Evolutionary conservation across 2,113 vertebrate genomes (phyloP).

Genomic region (Ceyx margarethae): DNA sequence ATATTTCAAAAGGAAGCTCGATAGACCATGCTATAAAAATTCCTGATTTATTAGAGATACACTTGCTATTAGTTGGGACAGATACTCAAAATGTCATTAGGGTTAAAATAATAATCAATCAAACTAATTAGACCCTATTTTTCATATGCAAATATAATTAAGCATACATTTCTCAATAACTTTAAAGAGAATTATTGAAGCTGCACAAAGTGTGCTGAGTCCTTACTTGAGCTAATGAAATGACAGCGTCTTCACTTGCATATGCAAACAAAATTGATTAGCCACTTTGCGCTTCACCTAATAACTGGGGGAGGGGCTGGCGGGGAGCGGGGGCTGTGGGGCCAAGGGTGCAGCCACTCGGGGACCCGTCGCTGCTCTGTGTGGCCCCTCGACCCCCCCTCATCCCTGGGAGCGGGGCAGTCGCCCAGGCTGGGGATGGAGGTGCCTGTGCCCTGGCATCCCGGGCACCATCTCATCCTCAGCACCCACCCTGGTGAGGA

Average conservation of each 20-base stretch:
- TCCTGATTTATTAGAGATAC: constrained; percentile 79
- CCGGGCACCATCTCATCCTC: accelerated
- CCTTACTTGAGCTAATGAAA: constrained; percentile 71
- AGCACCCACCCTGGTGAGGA: accelerated
- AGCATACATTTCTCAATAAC: constrained; percentile 77
- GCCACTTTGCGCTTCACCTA: background rate
- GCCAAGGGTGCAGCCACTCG: too few species aligned
- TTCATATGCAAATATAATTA: constrained; percentile 87
- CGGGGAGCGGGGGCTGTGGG: background rate
- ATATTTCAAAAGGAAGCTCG: constrained; percentile 74
- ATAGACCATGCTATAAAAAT: constrained; percentile 72
- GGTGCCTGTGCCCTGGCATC: background rate
- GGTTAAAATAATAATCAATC: constrained; percentile 87
- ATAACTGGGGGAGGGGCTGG: background rate
- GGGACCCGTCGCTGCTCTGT: background rate
- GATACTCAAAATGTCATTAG: constrained; percentile 83
- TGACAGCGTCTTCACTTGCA: constrained; percentile 28
- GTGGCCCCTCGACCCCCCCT: too few species aligned
- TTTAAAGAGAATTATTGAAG: constrained; percentile 79
- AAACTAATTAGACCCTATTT: constrained; percentile 83
- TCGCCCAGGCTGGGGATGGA: accelerated
- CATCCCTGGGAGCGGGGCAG: too few species aligned
- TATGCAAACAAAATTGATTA: constrained; percentile 71
- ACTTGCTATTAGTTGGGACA: constrained; percentile 78
- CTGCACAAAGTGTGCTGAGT: constrained; percentile 32